Percentiles rank a stretch among this genome's conserved stretches.
Evolutionary conservation across 1,140 invertebrate species (phyloP).

Genomic region (Penaeus vannamei): DNA sequence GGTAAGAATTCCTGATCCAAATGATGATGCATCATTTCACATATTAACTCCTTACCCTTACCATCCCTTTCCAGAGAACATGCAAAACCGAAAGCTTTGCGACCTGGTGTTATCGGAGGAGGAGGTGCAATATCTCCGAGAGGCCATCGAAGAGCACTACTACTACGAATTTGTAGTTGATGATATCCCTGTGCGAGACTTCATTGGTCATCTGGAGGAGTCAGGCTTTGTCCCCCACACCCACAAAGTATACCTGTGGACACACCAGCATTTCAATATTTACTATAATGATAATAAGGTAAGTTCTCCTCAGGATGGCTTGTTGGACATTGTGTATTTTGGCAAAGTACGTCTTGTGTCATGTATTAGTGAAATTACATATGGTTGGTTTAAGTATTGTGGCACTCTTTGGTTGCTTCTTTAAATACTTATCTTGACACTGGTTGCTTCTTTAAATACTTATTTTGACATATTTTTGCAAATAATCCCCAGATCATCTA

Average conservation of each 20-base stretch:
- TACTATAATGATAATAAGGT: conserved; percentile 74
- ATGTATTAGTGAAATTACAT: too few relatives aligned
- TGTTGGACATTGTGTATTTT: too few relatives aligned
- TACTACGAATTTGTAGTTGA: conserved; percentile 77
- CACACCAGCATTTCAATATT: conserved; percentile 74
- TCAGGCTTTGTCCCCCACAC: conserved; percentile 74
- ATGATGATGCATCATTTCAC: background rate
- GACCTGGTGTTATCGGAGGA: conserved; percentile 70
- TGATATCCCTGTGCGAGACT: conserved; percentile 75
- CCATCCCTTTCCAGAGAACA: conserved; percentile 66
- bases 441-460: too few relatives aligned
- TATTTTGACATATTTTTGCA: too few relatives aligned
- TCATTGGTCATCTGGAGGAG: conserved; percentile 75
- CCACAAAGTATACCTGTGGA: conserved; percentile 74
- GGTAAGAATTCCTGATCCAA: too few relatives aligned
- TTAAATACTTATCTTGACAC: too few relatives aligned
- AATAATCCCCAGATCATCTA: conserved; percentile 72
- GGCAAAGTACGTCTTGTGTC: too few relatives aligned
- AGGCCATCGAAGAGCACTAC: conserved; percentile 76
- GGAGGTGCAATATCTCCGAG: conserved; percentile 72
- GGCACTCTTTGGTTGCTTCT: too few relatives aligned
- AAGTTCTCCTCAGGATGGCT: conserved; percentile 30
- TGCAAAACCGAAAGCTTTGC: conserved; percentile 72
- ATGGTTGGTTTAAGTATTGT: too few relatives aligned
- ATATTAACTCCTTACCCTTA: conserved; percentile 55